These are phyloP conservation scores for pig (Sus scrofa) DNA, from an alignment of 2,113 vertebrate genomes.

Conservation along the genomic window T2T-Sscrofa CM000828.6:73353501-73354000, in stretches of 20 bases:
- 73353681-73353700: not conserved
- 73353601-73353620: not conserved
- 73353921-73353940: not conserved
- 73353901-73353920: accelerated
- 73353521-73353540: constrained; percentile 58
- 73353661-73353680: not conserved
- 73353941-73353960: accelerated
- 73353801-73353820: not conserved
- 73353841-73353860: constrained; percentile 56
- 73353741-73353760: not conserved
- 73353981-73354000: accelerated
- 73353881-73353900: not conserved
- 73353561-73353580: constrained; percentile 22
- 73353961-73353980: accelerated
- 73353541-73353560: constrained; percentile 68
- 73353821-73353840: constrained; percentile 11
- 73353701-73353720: not conserved
- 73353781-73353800: not conserved
- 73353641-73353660: not conserved
- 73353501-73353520: constrained; percentile 58
- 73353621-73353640: not conserved
- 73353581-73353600: constrained; percentile 32
- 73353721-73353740: not conserved
- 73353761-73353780: not conserved
- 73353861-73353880: constrained; percentile 42